Base-by-base conservation (phyloP, 2,888 invertebrate species). In the Teleiodes luculella region DNA sequence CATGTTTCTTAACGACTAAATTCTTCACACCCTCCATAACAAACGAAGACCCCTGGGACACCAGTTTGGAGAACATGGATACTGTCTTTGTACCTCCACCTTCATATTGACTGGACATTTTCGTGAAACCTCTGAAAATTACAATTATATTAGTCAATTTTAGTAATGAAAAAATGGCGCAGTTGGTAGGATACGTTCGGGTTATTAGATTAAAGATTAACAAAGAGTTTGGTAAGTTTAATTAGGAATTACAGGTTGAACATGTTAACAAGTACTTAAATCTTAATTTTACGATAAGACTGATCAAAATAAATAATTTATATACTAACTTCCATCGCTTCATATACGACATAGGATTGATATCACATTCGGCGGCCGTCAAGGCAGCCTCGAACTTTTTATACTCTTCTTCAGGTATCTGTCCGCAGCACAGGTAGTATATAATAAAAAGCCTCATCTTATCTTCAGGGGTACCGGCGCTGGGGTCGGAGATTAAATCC, bases 11-110 rank as follows among this genome's bases (percentile, higher is more conserved):
- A 7, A 99, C 97, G 14, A 99, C 99, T 69, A 99, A 92, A 91
- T 99, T 99, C 85, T 98, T 98, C 0, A 99, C 98, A 35, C 98
- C 99, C 84, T 99, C 99, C 98, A 99, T 99, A 0, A 99, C 98
- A 80, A 99, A 98, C 33, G 97, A 97, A 0, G 98, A 99, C 18
- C 98, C 98, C 77, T 98, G 98, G 7, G 96, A 96, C 70, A 99
- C 96, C 53, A 99, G 91, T 83, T 99, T 99, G 7, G 98, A 97
- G 86, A 99, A 98, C 99, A 99, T 99, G 58, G 95, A 96, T 1
- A 98, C 97, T 0, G 98, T 98, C 86, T 97, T 98, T 0, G 98
- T 98, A 24, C 97, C 98, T 31, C 96, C 96, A 10, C 95, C 95
- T 76, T 98, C 98, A 70, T 96, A 96, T 67, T 96, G 97, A 74